phyloP scores from a whole-genome alignment of 2,113 vertebrate genomes.

The Mesocricetus auratus region DNA sequence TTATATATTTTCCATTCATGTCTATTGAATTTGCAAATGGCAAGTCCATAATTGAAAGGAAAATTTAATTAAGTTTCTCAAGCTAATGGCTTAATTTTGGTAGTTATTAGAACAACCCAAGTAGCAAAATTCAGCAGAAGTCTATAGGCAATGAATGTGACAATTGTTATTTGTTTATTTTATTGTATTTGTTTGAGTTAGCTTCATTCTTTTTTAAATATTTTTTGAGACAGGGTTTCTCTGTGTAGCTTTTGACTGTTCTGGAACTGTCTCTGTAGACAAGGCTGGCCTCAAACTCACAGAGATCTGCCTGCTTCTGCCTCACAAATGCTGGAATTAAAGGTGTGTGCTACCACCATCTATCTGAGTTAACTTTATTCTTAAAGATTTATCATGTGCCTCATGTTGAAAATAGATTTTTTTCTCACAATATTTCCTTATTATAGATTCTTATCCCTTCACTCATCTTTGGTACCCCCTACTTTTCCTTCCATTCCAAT shows the following conservation, averaged over 20 bases:
- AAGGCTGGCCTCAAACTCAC: too few species aligned
- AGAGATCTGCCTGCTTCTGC: too few species aligned
- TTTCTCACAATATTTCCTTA: not conserved
- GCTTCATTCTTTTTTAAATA: not conserved
- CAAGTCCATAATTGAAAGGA: not conserved
- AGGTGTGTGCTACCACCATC: too few species aligned
- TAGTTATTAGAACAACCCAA: not conserved
- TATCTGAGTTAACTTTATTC: not conserved
- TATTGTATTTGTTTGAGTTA: not conserved
- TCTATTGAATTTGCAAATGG: not conserved
- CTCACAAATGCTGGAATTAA: too few species aligned
- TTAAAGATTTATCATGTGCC: not conserved
- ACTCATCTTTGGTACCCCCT: too few species aligned
- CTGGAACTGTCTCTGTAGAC: too few species aligned
- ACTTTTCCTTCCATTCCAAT: not conserved
- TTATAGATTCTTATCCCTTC: not conserved
- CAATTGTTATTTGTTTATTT: not conserved
- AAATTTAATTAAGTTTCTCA: not conserved
- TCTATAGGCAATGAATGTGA: not conserved
- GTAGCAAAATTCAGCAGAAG: not conserved
- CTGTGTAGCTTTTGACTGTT: too few species aligned
- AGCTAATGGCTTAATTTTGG: not conserved
- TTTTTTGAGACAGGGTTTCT: too few species aligned
- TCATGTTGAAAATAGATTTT: not conserved
- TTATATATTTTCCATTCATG: not conserved